These are phyloP conservation scores for Synergus laeviventris DNA, from an alignment of 2,888 invertebrate genomes.

Conservation along the genomic window DNA sequence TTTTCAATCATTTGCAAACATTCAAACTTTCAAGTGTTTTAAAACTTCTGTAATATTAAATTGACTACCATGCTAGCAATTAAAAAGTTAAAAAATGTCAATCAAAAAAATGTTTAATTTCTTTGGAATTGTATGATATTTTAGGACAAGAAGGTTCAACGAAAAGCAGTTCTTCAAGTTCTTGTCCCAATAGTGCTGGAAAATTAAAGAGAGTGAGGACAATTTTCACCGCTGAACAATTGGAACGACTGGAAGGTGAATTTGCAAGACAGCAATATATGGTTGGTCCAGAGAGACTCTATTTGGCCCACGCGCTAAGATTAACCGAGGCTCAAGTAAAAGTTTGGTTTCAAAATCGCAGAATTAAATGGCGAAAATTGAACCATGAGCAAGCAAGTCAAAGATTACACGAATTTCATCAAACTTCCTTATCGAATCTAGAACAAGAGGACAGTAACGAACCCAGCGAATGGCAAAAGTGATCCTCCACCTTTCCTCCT, in stretches of 20 bases:
- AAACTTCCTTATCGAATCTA: conserved; percentile 71
- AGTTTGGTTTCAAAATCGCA: conserved; percentile 84
- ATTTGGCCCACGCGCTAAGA: conserved; percentile 91
- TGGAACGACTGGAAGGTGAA: conserved; percentile 95
- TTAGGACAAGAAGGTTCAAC: conserved; percentile 73
- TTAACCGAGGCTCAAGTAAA: conserved; percentile 92
- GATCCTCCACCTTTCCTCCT: neutral
- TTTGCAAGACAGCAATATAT: conserved; percentile 98
- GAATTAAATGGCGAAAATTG: conserved; percentile 97
- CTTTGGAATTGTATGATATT: neutral
- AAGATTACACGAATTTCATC: conserved; percentile 80
- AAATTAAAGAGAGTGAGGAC: conserved; percentile 92
- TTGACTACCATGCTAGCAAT: too few species aligned
- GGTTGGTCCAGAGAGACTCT: conserved; percentile 96
- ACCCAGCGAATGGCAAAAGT: conserved; percentile 73
- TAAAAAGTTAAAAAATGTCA: neutral
- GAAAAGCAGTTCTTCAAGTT: conserved; percentile 75
- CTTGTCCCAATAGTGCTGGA: conserved; percentile 77
- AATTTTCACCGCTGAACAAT: conserved; percentile 97
- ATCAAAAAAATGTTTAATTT: neutral
- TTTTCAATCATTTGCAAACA: neutral
- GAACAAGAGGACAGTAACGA: conserved; percentile 78
- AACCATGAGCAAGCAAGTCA: conserved; percentile 95
- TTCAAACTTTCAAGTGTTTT: neutral
- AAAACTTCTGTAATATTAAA: too few species aligned